Evolutionary conservation across 1,140 invertebrate species (phyloP).

Genomic region (Trachymyrmex cornetzi): DNA sequence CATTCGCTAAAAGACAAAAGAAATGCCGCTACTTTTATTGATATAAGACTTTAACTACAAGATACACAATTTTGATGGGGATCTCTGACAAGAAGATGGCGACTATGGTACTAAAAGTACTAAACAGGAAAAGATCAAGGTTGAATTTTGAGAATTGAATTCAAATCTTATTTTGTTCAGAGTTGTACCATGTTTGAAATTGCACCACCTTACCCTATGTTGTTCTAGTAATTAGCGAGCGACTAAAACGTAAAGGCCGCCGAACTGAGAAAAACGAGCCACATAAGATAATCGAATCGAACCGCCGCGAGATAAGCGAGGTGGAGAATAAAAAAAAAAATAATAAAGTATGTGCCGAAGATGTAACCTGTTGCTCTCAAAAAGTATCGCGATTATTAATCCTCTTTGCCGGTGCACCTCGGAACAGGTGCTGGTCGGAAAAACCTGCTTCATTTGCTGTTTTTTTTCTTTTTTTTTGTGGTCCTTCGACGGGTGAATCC

Average conservation of each 20-base stretch:
- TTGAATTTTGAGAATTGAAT: no score
- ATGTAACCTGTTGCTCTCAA: slow-evolving; percentile 65
- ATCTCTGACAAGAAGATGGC: no score
- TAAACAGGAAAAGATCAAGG: no score
- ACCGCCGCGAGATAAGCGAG: slow-evolving; percentile 43
- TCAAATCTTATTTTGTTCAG: no score
- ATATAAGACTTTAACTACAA: no score
- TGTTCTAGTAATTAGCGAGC: slow-evolving; percentile 30
- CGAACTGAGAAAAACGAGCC: slow-evolving; percentile 32
- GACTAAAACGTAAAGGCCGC: slow-evolving; percentile 14
- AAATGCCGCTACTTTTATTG: no score
- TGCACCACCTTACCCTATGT: not conserved
- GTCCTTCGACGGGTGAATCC: slow-evolving; percentile 63
- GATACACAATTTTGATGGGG: no score
- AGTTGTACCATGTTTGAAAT: not conserved
- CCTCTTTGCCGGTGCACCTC: slow-evolving; percentile 11
- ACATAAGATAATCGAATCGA: slow-evolving; percentile 32
- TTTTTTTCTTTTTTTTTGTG: not conserved
- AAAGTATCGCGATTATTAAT: slow-evolving; percentile 44
- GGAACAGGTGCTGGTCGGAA: not conserved
- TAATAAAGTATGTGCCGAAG: slow-evolving; percentile 53
- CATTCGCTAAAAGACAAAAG: no score
- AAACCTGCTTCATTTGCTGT: slow-evolving; percentile 29
- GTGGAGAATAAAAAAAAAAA: slow-evolving; percentile 22
- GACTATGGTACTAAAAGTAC: no score